Conservation (phyloP, 2,797 vertebrate genomes). For the Triplophysa bombifrons region DNA sequence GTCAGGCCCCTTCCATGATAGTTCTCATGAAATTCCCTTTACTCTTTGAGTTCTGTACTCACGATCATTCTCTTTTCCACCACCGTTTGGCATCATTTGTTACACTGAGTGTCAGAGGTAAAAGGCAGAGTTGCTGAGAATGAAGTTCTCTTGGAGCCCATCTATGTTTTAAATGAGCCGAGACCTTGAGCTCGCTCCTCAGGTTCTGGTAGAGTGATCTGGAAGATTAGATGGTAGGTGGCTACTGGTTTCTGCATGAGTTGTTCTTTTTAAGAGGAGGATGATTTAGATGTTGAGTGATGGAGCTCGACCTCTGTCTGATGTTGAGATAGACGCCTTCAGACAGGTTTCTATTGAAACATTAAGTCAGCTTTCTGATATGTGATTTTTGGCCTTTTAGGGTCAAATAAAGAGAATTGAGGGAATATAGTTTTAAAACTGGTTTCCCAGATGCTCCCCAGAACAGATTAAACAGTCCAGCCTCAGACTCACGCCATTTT, state of each 20-base stretch:
- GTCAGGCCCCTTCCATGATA: slow-evolving; percentile 42
- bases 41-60: slow-evolving; percentile 46
- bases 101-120: neutral
- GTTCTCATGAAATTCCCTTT: slow-evolving; percentile 48
- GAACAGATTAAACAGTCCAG: neutral
- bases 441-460: neutral
- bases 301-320: neutral
- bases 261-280: neutral
- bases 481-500: neutral
- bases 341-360: neutral
- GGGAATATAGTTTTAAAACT: neutral
- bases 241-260: slow-evolving; percentile 15
- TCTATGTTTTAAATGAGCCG: slow-evolving; percentile 9
- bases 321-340: neutral
- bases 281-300: slow-evolving; percentile 16
- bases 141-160: neutral
- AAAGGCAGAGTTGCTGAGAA: neutral
- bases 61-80: slow-evolving; percentile 12
- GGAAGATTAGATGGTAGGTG: slow-evolving; percentile 3
- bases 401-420: neutral
- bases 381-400: neutral
- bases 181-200: neutral
- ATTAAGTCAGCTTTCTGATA: neutral
- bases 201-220: slow-evolving; percentile 1
- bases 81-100: neutral